Evolutionary conservation across 2,113 vertebrate species (phyloP).

Genomic region (Mungos mungo): DNA sequence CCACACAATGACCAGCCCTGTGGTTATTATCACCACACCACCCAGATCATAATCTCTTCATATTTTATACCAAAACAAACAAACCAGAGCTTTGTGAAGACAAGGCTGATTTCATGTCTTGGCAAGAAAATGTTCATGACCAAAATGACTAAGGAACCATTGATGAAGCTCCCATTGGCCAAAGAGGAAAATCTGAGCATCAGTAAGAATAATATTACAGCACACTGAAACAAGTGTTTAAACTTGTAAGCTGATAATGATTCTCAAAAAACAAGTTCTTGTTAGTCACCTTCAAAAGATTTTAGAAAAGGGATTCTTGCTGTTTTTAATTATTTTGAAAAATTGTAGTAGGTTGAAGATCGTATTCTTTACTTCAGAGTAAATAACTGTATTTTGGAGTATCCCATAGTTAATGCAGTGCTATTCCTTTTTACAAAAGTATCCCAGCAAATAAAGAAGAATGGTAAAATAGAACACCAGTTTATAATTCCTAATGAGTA

Average conservation of each 20-base stretch:
- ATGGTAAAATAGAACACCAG: background rate
- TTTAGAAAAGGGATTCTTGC: background rate
- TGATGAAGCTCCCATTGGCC: background rate
- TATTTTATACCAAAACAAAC: background rate
- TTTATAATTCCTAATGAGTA: background rate
- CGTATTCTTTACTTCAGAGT: background rate
- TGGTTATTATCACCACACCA: background rate
- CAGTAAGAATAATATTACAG: background rate
- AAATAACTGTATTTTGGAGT: background rate
- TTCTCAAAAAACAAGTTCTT: background rate
- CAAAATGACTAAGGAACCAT: background rate
- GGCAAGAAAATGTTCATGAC: background rate
- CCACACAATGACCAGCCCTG: background rate
- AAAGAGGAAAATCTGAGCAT: background rate
- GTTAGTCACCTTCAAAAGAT: background rate
- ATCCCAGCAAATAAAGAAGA: background rate
- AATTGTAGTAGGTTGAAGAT: slow-evolving; percentile 14
- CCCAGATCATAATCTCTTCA: background rate
- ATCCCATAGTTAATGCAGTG: background rate
- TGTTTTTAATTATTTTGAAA: background rate
- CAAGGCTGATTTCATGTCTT: background rate
- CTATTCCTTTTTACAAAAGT: background rate
- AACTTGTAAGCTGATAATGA: background rate
- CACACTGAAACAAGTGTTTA: background rate
- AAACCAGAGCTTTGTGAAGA: background rate